Conservation (phyloP, 2,797 vertebrate genomes). For the Atherinosoma microstoma region DNA sequence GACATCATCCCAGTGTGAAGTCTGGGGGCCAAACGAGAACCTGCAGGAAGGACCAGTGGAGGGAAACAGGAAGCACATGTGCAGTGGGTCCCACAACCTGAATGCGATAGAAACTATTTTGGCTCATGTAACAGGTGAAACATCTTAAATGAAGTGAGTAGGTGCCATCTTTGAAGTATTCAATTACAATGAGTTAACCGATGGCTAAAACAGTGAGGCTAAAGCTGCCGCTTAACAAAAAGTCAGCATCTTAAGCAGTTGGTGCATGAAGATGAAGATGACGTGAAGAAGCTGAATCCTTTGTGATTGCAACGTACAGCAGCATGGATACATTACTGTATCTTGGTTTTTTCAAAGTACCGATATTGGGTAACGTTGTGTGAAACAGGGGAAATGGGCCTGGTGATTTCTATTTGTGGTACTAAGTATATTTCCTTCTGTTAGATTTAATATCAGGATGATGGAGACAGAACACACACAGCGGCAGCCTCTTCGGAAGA, state of each 20-base stretch:
- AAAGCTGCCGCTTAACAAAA: neutral
- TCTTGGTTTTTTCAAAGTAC: neutral
- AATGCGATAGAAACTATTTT: neutral
- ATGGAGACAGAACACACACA: conserved; percentile 69
- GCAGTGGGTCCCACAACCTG: neutral
- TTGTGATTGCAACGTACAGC: neutral
- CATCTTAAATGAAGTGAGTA: neutral
- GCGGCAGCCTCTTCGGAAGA: conserved; percentile 66
- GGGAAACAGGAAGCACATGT: neutral
- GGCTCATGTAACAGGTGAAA: neutral
- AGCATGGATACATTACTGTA: neutral
- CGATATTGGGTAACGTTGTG: conserved; percentile 18
- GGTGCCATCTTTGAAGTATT: neutral
- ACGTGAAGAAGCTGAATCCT: neutral
- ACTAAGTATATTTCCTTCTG: conserved; percentile 63
- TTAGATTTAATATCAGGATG: conserved; percentile 39
- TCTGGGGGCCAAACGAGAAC: conserved; percentile 4
- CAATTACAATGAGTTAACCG: neutral
- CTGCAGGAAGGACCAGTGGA: neutral
- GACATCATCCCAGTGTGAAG: conserved; percentile 1
- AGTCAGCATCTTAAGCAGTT: neutral
- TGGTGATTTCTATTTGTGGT: conserved; percentile 36
- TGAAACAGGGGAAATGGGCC: conserved; percentile 23
- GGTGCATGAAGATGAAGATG: neutral
- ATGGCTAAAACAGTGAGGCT: neutral